Base-by-base conservation (phyloP, 2,888 invertebrate genomes). In the Gortyna flavago region DNA sequence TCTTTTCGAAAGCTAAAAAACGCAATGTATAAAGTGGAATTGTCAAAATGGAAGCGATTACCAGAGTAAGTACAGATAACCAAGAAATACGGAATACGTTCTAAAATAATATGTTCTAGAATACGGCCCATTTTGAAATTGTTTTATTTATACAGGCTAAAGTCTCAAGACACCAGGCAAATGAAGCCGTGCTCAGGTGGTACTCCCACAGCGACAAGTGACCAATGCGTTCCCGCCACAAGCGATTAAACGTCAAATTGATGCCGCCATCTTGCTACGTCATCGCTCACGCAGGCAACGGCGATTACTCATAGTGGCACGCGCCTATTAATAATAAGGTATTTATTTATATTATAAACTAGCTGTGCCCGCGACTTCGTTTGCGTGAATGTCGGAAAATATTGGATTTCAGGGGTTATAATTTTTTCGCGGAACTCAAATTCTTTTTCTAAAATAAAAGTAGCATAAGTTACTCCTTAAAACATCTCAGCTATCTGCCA, bases 261-360 rank as follows among this genome's bases (percentile, higher is more conserved):
- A 90, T 89, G 79, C 67, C 86, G 82, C 90, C 91, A 91, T 91
- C 89, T 91, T 91, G 90, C 79, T 73, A 85, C 84, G 85, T 88
- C 88, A 90, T 91, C 87, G 76, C 88, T 91, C 90, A 90, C 76
- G 77, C 72, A 81, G 72, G 81, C 84, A 79, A 81, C 77, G 78
- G 84, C 83, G 73, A 91, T 91, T 88, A 90, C 84, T 91, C 91
- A 91, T 87, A 89, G 84, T 85, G 84, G 82, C 87, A 84, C 67
- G 85, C 76, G 61, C 75, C 85, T 77, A 88, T 88, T 89, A 87
- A 87, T 85, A 80, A 71, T 78, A 74, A 64, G 61, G 41, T 80
- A 72, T 79, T 82, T 84, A 77, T 75, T 80, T 67, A 77, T 72
- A 35, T 77, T 62, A 80, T 44, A 66, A 29, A n/a, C 57, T n/a